Conservation (phyloP, 2,797 vertebrate species). For the Manis pentadactyla region DNA sequence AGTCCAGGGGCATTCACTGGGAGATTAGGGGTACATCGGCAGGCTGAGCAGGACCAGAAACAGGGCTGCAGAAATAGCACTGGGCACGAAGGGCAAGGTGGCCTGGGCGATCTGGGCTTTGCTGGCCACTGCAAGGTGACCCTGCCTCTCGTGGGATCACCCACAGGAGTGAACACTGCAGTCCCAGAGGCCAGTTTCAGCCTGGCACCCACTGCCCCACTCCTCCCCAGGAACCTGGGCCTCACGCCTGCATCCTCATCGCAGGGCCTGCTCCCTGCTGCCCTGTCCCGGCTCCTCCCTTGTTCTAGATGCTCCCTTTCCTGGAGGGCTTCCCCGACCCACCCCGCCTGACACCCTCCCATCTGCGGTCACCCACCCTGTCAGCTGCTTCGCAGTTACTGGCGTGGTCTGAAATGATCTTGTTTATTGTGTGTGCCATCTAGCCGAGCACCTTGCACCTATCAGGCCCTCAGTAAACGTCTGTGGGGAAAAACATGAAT, state of each 20-base stretch:
- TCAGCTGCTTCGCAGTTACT: background rate
- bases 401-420: too few species aligned
- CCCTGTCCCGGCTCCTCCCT: background rate
- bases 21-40: background rate
- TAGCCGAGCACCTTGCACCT: background rate
- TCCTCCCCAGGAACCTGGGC: background rate
- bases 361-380: too few species aligned
- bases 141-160: background rate
- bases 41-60: background rate
- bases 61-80: rapidly evolving
- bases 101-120: background rate
- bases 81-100: too few species aligned
- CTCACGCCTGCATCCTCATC: background rate
- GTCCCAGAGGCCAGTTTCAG: background rate
- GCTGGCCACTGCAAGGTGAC: background rate
- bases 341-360: too few species aligned
- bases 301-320: background rate
- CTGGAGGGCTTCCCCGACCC: background rate
- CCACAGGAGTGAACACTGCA: background rate
- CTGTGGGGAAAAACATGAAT: background rate
- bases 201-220: background rate
- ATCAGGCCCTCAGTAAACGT: background rate
- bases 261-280: rapidly evolving
- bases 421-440: background rate
- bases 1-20: too few species aligned